Evolutionary conservation across 1,140 invertebrate species (phyloP).

Genomic region (Adoxophyes honmai): DNA sequence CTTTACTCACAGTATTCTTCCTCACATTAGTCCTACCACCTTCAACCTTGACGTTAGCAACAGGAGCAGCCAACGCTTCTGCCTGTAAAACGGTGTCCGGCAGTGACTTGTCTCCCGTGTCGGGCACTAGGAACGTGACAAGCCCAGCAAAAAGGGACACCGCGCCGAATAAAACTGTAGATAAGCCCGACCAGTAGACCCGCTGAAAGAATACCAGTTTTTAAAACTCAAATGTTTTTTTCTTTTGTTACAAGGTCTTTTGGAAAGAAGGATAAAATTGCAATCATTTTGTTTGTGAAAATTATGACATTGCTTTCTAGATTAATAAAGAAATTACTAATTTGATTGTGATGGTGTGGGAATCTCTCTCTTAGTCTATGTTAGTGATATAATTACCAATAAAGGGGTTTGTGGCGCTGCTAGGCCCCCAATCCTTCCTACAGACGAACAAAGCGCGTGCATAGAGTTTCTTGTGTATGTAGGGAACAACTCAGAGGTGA

Average conservation of each 20-base stretch:
- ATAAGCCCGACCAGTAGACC: constrained; percentile 6
- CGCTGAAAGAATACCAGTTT: too few relatives aligned
- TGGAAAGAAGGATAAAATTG: too few relatives aligned
- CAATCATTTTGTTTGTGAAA: too few relatives aligned
- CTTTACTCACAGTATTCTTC: too few relatives aligned
- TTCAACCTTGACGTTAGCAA: too few relatives aligned
- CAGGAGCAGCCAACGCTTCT: not conserved
- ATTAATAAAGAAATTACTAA: too few relatives aligned
- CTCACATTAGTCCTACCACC: too few relatives aligned
- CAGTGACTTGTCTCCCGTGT: constrained; percentile 8
- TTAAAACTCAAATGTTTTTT: too few relatives aligned
- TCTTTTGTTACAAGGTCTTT: too few relatives aligned
- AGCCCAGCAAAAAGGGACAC: constrained; percentile 12
- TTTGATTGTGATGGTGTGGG: constrained; percentile 26
- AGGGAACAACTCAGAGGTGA: constrained; percentile 81
- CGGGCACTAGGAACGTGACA: not conserved
- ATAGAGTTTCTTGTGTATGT: constrained; percentile 78
- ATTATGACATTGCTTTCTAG: too few relatives aligned
- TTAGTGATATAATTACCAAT: constrained; percentile 29
- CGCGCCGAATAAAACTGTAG: constrained; percentile 8
- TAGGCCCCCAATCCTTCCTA: constrained; percentile 80
- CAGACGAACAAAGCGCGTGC: constrained; percentile 79
- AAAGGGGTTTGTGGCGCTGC: constrained; percentile 77
- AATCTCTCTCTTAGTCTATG: constrained; percentile 69
- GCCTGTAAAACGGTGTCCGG: constrained; percentile 19